A percentile compares a stretch with the other conserved stretches of the same genome.
Conservation (phyloP, 2,797 vertebrate species). For the Babyrousa celebensis region DNA sequence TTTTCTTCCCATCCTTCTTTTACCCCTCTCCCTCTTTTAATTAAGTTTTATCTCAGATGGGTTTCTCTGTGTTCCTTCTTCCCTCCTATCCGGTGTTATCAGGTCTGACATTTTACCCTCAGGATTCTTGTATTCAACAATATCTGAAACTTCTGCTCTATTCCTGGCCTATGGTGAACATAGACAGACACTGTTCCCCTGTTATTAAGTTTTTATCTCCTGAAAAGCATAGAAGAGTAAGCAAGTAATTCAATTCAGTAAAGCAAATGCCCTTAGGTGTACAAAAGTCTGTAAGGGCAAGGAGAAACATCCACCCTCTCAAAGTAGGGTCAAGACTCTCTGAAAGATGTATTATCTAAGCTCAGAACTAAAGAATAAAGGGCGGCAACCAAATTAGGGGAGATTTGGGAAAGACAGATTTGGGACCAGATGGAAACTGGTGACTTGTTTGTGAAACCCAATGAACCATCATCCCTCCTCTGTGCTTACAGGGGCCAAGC, state of each 20-base stretch:
- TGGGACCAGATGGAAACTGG: not conserved
- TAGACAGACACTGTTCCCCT: not conserved
- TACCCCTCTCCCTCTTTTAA: not conserved
- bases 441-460: not conserved
- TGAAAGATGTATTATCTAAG: not conserved
- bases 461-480: not conserved
- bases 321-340: not conserved
- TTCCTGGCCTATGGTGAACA: not conserved
- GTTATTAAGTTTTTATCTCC: not conserved
- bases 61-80: not conserved
- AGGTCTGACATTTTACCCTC: not conserved
- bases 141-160: not conserved
- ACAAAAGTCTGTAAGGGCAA: not conserved
- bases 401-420: not conserved
- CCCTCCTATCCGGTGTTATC: not conserved
- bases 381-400: not conserved
- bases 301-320: not conserved
- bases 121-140: not conserved
- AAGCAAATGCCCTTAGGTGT: not conserved
- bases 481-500: too few relatives aligned
- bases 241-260: not conserved
- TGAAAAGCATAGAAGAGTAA: not conserved
- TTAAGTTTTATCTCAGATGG: conserved; percentile 24
- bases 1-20: not conserved
- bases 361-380: not conserved